phyloP scores from a whole-genome alignment of 2,888 invertebrate species.

The Drepanosiphum platanoidis region DNA sequence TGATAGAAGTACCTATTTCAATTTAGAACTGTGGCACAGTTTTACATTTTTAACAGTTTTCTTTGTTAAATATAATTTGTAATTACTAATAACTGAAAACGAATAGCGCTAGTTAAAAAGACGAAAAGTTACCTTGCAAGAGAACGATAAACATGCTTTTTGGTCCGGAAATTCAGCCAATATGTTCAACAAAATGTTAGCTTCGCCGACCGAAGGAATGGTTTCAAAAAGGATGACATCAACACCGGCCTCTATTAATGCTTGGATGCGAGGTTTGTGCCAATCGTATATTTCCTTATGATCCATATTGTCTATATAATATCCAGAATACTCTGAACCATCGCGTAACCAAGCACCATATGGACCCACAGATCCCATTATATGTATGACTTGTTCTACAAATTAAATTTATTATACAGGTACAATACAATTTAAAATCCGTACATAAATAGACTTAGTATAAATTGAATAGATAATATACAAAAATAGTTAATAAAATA shows the following conservation, averaged over 20 bases:
- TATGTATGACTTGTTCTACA: constrained; percentile 64
- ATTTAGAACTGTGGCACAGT: too few relatives aligned
- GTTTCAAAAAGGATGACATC: constrained; percentile 92
- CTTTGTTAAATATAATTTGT: neutral
- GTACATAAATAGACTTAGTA: neutral
- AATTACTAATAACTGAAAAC: too few relatives aligned
- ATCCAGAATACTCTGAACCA: constrained; percentile 93
- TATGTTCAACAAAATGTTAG: constrained; percentile 81
- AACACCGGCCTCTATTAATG: constrained; percentile 82
- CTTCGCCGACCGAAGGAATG: constrained; percentile 86
- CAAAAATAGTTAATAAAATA: neutral
- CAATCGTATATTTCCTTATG: constrained; percentile 78
- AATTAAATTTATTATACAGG: neutral
- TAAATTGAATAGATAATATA: too few relatives aligned
- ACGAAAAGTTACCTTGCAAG: constrained; percentile 76
- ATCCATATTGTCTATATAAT: constrained; percentile 76
- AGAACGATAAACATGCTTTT: constrained; percentile 89
- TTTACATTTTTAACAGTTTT: too few relatives aligned
- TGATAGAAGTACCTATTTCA: too few relatives aligned
- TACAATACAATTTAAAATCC: neutral
- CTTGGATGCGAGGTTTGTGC: constrained; percentile 85
- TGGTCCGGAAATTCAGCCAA: constrained; percentile 80
- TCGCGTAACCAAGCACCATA: constrained; percentile 91
- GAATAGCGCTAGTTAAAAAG: too few relatives aligned
- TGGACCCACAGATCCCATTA: constrained; percentile 92